These are phyloP conservation scores for Drosophila saltans DNA, from an alignment of 1,140 invertebrate genomes.

Conservation along the genomic window DNA sequence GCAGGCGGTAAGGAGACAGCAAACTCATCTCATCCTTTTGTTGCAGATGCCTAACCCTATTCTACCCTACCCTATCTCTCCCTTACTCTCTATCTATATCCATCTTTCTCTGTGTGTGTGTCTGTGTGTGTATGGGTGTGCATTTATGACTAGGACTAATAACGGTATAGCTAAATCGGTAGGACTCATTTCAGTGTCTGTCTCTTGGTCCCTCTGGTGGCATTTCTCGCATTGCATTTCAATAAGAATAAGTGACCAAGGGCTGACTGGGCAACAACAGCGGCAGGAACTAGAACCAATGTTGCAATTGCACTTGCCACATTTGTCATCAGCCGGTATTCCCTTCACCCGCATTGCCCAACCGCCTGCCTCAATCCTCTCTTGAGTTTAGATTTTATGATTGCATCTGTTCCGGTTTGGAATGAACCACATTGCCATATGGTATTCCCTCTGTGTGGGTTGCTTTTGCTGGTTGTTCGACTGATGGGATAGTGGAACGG, in stretches of 20 bases:
- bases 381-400: slow-evolving; percentile 63
- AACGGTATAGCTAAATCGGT: slow-evolving; percentile 17
- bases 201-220: slow-evolving; percentile 1
- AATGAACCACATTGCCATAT: slow-evolving; percentile 47
- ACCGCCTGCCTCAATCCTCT: neutral
- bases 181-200: slow-evolving; percentile 21
- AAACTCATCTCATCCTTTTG: neutral
- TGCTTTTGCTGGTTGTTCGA: slow-evolving; percentile 1
- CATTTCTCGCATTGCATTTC: slow-evolving; percentile 33
- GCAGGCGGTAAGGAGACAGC: neutral
- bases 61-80: too few species aligned
- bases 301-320: slow-evolving; percentile 36
- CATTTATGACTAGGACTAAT: slow-evolving; percentile 50
- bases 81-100: too few species aligned
- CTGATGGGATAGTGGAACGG: too few species aligned
- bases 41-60: too few species aligned
- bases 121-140: slow-evolving; percentile 12
- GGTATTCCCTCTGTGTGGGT: slow-evolving; percentile 57
- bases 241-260: slow-evolving; percentile 54
- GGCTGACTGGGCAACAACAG: neutral
- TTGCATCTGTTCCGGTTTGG: slow-evolving; percentile 54
- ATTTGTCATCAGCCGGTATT: slow-evolving; percentile 65
- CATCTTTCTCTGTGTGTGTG: neutral
- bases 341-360: neutral
- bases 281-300: slow-evolving; percentile 25